Base-by-base conservation (phyloP, 1,140 invertebrate genomes). In the Thaumetopoea pityocampa region DNA sequence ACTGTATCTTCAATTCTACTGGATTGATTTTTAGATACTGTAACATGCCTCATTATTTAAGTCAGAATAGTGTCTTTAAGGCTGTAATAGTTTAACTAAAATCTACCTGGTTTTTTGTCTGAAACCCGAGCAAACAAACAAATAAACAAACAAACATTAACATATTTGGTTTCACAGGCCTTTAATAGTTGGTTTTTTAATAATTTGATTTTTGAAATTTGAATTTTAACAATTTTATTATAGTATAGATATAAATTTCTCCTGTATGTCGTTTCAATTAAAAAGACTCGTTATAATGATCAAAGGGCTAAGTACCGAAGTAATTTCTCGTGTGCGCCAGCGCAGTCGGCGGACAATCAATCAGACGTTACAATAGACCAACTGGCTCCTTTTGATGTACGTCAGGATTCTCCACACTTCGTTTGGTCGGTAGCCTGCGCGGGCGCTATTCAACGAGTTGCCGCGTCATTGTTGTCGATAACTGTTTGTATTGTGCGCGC, bases 391-490 rank as follows among this genome's bases (percentile, higher is more conserved):
- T 68, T 71, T 63, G 63, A 70, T 54, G 45, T 24, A 23, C 49
- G 52, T 58, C 60, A 77, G 77, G 73, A 81, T 73, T 69, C 71
- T 65, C 53, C 54, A 62, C 62, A 66, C 48, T 66, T 64, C 57
- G 59, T 72, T 69, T 70, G 49, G 59, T 62, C 61, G 61, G 73
- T 69, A 81, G 77, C 68, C 41, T 35, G 45, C 28, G 9, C 35
- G 28, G 9, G 8, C 10, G 10, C 46, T 22, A 30, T 15, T 10
- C 19, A 20, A 27, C 15, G 63, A 66, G 44, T 51, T 74, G 74
- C 74, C 12, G 35, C 40, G 71, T 82, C 78, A 79, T 68, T 72
- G 51, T 51, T 57, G 59, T 67, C 70, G 67, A 70, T 79, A 64
- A 73, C 63, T 66, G 60, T 79, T 67, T 51, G 48, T 57, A 53